These are phyloP conservation scores for Grammomys surdaster DNA, from an alignment of 2,113 vertebrate genomes.

Conservation along the genomic window DNA sequence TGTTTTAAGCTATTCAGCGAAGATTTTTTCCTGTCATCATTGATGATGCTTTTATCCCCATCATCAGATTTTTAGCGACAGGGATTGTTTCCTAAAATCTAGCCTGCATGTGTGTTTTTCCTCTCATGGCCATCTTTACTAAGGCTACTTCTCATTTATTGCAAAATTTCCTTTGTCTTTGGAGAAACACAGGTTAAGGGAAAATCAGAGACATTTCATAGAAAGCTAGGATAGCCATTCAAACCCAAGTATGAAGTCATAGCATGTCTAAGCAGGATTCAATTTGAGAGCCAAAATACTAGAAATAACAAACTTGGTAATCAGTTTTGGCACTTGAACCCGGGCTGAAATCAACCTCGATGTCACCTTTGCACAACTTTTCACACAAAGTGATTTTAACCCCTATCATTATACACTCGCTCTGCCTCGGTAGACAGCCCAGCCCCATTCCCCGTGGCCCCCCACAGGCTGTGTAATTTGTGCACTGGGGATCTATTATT, in stretches of 20 bases:
- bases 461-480: not conserved
- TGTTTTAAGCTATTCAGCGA: not conserved
- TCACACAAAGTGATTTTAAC: constrained; percentile 48
- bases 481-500: not conserved
- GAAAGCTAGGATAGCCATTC: constrained; percentile 1
- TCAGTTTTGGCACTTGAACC: constrained; percentile 47
- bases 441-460: not conserved
- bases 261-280: constrained; percentile 21
- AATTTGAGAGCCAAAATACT: constrained; percentile 56
- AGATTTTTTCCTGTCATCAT: not conserved
- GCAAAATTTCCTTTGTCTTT: constrained; percentile 46
- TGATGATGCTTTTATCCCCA: not conserved
- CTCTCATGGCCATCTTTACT: not conserved
- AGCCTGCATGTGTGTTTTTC: not conserved
- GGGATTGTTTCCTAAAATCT: constrained; percentile 27
- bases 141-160: constrained; percentile 14
- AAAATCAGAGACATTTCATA: constrained; percentile 56
- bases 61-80: not conserved
- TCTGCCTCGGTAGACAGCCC: not conserved
- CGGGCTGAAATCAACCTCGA: constrained; percentile 33
- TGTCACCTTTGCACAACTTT: not conserved
- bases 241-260: constrained; percentile 49
- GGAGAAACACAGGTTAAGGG: constrained; percentile 18
- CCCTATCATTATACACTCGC: not conserved
- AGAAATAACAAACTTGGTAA: constrained; percentile 37